Conservation (phyloP, 2,888 invertebrate species). For the Ecdyonurus torrentis region DNA sequence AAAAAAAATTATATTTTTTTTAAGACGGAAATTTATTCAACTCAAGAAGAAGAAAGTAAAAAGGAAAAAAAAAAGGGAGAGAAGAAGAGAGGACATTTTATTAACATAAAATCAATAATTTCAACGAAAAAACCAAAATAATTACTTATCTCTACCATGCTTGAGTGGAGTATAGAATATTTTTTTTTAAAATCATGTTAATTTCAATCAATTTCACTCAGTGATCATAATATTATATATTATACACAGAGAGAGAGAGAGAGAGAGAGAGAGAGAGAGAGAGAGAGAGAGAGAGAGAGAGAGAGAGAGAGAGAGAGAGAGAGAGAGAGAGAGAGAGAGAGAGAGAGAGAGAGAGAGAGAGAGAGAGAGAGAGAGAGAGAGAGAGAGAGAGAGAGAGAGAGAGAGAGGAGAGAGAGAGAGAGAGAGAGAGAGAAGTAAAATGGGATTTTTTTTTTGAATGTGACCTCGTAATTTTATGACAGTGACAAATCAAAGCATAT, state of each 20-base stretch:
- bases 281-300: neutral
- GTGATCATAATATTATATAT: neutral
- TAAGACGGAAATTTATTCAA: neutral
- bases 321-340: neutral
- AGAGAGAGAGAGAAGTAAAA: neutral
- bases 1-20: neutral
- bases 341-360: neutral
- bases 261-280: neutral
- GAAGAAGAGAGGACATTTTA: neutral
- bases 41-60: neutral
- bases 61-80: neutral
- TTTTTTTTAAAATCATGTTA: neutral
- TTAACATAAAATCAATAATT: constrained; percentile 1
- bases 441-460: neutral
- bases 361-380: neutral
- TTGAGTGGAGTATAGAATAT: neutral
- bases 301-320: neutral
- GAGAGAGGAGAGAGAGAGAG: neutral
- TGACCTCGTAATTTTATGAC: neutral
- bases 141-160: neutral
- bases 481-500: neutral
- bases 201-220: constrained; percentile 2
- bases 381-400: neutral
- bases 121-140: neutral
- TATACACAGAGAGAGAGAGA: neutral